Evolutionary conservation across 2,797 vertebrate genomes (phyloP), one percentile per base, ranked within the genome.

Genomic region (Steatocranus sp.): DNA sequence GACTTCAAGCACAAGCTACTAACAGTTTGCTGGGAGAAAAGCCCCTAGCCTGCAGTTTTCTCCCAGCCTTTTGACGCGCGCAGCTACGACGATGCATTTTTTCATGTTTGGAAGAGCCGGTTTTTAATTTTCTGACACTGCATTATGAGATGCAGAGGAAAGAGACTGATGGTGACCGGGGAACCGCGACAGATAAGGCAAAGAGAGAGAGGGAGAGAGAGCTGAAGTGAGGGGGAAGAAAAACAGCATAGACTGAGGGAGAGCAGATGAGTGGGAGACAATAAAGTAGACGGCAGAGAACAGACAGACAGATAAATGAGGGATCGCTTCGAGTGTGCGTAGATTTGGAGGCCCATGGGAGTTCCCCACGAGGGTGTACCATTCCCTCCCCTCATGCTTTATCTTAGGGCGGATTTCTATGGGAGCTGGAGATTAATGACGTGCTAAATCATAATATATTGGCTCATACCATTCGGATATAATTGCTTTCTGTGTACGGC

Each of bases 351-450:
- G 79, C 92, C 84, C 91, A 43, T 78, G 91, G 87, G 91, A 89
- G 73, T 79, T 80, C 76, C 74, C 75, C 23, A 25, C 3, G 11
- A 79, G 66, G 61, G 83, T 83, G 85, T 78, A 82, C 58, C 32
- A 25, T 84, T 56, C 74, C 79, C 79, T 79, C 76, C 48, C 20
- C 8, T 32, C 27, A 18, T 46, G 68, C 56, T 70, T 89, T 70
- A 75, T 89, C 86, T 82, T 23, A 23, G 51, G 53, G 83, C 51
- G 36, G 78, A 77, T 89, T 78, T 89, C 90, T 84, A 25, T 27
- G 90, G 91, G 89, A 89, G 81, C 32, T 73, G 25, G 85, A 92
- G 94, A 95, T 93, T 93, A 90, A 94, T 87, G 91, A 82, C 15
- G 36, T 86, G 87, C 89, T 91, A 80, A 87, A 85, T 89, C 90